Evolutionary conservation across 2,797 vertebrate genomes (phyloP).

Genomic region (Microhierax caerulescens): DNA sequence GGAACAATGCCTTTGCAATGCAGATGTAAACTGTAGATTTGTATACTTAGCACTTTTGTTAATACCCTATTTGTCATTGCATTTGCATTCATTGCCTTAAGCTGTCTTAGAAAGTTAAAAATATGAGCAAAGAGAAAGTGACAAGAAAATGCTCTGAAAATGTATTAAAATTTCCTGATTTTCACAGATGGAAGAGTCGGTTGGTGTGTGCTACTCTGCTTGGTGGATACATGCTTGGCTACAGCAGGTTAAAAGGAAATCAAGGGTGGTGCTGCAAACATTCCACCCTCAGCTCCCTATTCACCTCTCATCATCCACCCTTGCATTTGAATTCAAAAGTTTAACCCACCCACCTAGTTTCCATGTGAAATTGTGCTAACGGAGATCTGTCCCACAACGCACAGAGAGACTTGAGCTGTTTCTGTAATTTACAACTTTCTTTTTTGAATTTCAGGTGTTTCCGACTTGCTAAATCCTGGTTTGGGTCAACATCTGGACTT

Average conservation of each 20-base stretch:
- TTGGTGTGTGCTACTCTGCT: neutral
- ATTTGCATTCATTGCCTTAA: neutral
- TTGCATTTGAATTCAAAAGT: neutral
- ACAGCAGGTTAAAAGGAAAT: constrained; percentile 40
- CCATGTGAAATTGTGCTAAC: neutral
- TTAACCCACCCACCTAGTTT: constrained; percentile 25
- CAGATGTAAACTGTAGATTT: neutral
- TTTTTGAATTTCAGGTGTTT: neutral
- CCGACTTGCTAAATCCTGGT: neutral
- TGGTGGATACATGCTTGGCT: neutral
- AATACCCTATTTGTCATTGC: neutral
- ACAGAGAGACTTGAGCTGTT: neutral
- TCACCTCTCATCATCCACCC: constrained; percentile 35
- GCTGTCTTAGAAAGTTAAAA: neutral
- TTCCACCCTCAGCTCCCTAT: constrained; percentile 14
- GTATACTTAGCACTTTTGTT: neutral
- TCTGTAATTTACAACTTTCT: neutral
- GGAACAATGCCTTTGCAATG: neutral
- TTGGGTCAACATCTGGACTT: neutral
- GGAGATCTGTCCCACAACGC: neutral
- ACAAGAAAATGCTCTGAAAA: neutral
- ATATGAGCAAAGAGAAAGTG: neutral
- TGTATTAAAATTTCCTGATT: neutral
- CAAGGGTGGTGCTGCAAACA: constrained; percentile 12
- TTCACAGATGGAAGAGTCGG: neutral